These are phyloP conservation scores for Ptyas mucosa DNA, from an alignment of 2,113 vertebrate genomes.

Conservation along the genomic window DNA sequence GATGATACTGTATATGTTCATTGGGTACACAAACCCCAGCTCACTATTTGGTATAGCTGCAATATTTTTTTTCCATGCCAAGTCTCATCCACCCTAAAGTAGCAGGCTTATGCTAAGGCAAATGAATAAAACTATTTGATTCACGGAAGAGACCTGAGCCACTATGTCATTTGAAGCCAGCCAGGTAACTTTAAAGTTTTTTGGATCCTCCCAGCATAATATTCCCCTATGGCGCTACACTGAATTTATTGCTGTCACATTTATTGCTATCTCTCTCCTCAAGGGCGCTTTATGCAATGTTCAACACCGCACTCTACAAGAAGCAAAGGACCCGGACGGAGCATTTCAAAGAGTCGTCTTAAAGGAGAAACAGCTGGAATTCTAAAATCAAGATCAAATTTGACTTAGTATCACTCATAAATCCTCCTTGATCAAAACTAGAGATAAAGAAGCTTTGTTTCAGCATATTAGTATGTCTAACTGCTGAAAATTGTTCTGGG, in stretches of 20 bases:
- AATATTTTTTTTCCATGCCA: slow-evolving; percentile 12
- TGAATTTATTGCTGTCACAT: not conserved
- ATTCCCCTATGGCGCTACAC: not conserved
- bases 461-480: not conserved
- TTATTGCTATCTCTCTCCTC: not conserved
- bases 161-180: not conserved
- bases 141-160: not conserved
- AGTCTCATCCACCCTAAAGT: not conserved
- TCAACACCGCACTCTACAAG: not conserved
- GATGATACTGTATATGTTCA: slow-evolving; percentile 32
- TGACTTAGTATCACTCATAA: not conserved
- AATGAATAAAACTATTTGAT: not conserved
- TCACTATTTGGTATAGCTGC: slow-evolving; percentile 29
- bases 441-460: not conserved
- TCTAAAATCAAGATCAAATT: not conserved
- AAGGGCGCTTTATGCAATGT: not conserved
- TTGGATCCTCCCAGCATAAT: slow-evolving; percentile 2
- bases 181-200: not conserved
- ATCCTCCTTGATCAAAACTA: not conserved
- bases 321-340: not conserved
- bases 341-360: not conserved
- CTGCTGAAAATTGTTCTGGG: not conserved
- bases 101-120: accelerated
- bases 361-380: not conserved
- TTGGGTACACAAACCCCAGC: not conserved